These are phyloP conservation scores for Helostoma temminkii DNA, from an alignment of 2,797 vertebrate genomes.

Conservation along the genomic window DNA sequence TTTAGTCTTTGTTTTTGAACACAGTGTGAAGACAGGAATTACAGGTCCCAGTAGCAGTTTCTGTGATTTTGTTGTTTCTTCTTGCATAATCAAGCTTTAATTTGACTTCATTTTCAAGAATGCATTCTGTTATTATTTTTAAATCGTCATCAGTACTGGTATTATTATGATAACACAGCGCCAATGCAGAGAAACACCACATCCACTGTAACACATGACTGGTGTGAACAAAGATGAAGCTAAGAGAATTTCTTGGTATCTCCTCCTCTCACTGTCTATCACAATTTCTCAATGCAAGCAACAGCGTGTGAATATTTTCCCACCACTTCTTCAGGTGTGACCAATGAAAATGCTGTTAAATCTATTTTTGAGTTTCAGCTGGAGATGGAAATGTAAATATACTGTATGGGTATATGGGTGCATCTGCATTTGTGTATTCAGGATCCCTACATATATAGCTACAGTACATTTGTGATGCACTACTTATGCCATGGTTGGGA, in stretches of 20 bases:
- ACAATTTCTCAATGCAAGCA: neutral
- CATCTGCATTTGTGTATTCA: no score
- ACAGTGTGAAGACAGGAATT: neutral
- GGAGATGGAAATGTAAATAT: neutral
- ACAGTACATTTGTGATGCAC: no score
- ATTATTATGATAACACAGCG: neutral
- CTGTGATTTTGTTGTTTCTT: neutral
- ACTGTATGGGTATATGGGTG: no score
- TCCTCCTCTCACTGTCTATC: conserved; percentile 12
- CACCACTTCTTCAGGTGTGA: neutral
- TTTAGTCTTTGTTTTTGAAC: conserved; percentile 15
- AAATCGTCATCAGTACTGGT: neutral
- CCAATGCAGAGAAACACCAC: neutral
- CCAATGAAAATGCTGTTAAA: neutral
- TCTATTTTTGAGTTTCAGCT: neutral
- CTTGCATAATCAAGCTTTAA: neutral
- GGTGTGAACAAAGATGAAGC: conserved; percentile 5
- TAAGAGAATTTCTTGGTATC: neutral
- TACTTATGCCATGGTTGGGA: no score
- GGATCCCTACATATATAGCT: no score
- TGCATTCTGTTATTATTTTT: neutral
- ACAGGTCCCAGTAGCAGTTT: neutral
- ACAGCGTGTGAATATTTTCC: neutral
- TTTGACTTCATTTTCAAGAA: neutral
- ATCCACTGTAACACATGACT: conserved; percentile 9